Evolutionary conservation across 2,113 vertebrate species (phyloP).

Genomic region (Geococcyx californianus): DNA sequence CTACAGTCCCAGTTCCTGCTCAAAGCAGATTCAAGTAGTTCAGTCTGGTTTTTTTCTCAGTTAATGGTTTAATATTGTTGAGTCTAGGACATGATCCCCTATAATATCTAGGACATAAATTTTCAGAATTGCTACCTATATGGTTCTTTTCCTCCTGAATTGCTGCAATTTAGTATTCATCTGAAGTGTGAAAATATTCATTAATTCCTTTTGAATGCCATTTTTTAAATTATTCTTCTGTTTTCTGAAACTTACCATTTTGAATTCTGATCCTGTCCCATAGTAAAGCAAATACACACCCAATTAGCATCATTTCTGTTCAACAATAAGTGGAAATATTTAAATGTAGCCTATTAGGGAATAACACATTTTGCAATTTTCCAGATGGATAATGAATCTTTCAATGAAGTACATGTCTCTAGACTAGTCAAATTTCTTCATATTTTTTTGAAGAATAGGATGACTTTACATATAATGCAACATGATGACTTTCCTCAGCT

Average conservation of each 20-base stretch:
- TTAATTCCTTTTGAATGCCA: neutral
- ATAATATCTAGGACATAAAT: neutral
- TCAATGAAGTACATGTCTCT: neutral
- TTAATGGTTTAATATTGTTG: neutral
- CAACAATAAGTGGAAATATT: neutral
- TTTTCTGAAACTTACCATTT: neutral
- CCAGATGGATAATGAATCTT: neutral
- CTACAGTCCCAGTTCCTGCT: neutral
- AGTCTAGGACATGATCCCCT: neutral
- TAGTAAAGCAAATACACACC: neutral
- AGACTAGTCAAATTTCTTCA: neutral
- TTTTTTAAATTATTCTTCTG: neutral
- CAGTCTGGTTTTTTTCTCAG: neutral
- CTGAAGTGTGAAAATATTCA: neutral
- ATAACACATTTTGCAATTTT: neutral
- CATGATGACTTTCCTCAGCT: neutral
- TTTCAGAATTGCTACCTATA: neutral
- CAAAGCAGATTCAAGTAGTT: neutral
- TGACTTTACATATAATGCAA: neutral
- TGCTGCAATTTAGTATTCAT: neutral
- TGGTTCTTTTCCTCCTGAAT: neutral
- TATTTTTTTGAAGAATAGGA: neutral
- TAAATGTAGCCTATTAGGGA: neutral
- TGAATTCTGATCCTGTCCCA: neutral
- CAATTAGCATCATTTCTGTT: neutral